Evolutionary conservation across 2,113 vertebrate genomes (phyloP).

Genomic region (Coturnix japonica): DNA sequence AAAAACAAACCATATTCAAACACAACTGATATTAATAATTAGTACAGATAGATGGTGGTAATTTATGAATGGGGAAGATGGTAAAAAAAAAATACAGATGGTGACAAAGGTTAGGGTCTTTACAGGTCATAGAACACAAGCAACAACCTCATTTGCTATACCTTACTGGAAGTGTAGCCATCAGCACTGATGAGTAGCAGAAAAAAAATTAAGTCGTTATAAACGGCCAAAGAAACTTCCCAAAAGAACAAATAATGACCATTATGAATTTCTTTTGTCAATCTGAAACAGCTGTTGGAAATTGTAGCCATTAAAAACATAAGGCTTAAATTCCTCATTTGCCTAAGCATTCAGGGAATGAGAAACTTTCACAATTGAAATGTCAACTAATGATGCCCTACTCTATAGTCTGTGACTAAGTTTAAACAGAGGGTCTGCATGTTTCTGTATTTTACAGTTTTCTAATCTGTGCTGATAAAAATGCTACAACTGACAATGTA

Average conservation of each 20-base stretch:
- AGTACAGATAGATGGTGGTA: neutral
- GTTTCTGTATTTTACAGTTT: slow-evolving; percentile 27
- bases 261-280: slow-evolving; percentile 71
- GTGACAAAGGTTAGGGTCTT: neutral
- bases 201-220: slow-evolving; percentile 22
- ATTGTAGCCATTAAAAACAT: slow-evolving; percentile 62
- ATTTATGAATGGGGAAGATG: neutral
- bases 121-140: neutral
- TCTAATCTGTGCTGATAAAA: slow-evolving; percentile 3
- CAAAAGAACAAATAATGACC: slow-evolving; percentile 55
- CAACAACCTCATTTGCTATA: neutral
- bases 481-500: neutral
- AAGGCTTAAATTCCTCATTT: slow-evolving; percentile 62
- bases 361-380: slow-evolving; percentile 59
- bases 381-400: slow-evolving; percentile 11
- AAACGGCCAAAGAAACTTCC: slow-evolving; percentile 53
- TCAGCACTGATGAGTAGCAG: neutral
- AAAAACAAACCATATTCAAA: neutral
- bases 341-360: slow-evolving; percentile 67
- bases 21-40: neutral
- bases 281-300: slow-evolving; percentile 66
- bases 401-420: slow-evolving; percentile 30
- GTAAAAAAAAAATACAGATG: neutral
- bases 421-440: neutral
- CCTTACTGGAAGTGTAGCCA: neutral